Percentiles rank a stretch among this genome's conserved stretches.
phyloP scores from a whole-genome alignment of 1,140 invertebrate genomes.

The Danaus melanippus region DNA sequence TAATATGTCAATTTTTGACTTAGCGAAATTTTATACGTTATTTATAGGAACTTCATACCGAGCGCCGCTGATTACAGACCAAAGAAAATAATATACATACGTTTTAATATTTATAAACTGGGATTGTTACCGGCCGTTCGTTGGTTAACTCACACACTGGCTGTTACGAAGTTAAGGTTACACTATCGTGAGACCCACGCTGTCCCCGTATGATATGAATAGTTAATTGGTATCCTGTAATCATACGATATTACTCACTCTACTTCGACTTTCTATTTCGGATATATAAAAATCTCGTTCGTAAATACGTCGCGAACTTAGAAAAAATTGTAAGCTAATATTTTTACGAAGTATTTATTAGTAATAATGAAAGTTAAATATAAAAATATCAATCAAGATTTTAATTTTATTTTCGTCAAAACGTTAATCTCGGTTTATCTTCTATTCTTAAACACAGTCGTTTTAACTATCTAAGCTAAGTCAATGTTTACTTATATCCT shows the following conservation, averaged over 20 bases:
- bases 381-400: slow-evolving; percentile 11
- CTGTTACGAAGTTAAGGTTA: neutral
- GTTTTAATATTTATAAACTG: slow-evolving; percentile 63
- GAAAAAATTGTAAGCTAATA: slow-evolving; percentile 20
- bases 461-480: slow-evolving; percentile 68
- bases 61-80: slow-evolving; percentile 61
- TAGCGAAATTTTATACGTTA: slow-evolving; percentile 71
- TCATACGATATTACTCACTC: too few relatives aligned
- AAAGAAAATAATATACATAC: slow-evolving; percentile 68
- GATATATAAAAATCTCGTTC: neutral
- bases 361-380: slow-evolving; percentile 9
- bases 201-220: too few relatives aligned
- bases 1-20: slow-evolving; percentile 72
- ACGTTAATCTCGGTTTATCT: slow-evolving; percentile 21
- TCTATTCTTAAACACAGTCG: slow-evolving; percentile 51
- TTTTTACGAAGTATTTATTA: slow-evolving; percentile 15
- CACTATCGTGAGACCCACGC: too few relatives aligned
- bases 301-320: slow-evolving; percentile 13
- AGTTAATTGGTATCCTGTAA: too few relatives aligned
- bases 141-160: slow-evolving; percentile 37
- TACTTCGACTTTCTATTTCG: too few relatives aligned
- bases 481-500: slow-evolving; percentile 70
- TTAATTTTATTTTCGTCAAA: slow-evolving; percentile 4
- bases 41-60: slow-evolving; percentile 63
- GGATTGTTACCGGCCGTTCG: slow-evolving; percentile 64